A percentile compares a stretch with the other conserved stretches of the same genome.
Conservation (phyloP, 2,888 invertebrate species). For the Acanthoscelides obtectus region DNA sequence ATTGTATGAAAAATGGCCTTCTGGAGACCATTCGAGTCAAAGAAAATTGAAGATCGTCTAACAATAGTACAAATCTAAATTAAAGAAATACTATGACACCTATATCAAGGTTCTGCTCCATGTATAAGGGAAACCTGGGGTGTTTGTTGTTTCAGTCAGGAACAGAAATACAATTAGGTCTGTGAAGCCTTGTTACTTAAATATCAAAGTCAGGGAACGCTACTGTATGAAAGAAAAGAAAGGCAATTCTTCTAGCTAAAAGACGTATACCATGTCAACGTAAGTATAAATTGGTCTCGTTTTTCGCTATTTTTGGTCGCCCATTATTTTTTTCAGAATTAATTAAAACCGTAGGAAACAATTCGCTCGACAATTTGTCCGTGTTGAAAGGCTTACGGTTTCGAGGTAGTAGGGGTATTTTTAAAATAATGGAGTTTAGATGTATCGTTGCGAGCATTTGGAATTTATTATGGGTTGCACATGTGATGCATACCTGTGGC, state of each 20-base stretch:
- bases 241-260: not conserved
- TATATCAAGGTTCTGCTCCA: no score
- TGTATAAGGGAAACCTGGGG: no score
- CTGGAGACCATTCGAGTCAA: no score
- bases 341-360: slow-evolving; percentile 15
- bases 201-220: no score
- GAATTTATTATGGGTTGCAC: not conserved
- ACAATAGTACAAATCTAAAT: no score
- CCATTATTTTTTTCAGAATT: slow-evolving; percentile 18
- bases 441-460: not conserved
- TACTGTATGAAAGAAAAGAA: not conserved
- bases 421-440: slow-evolving; percentile 15
- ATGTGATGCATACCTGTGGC: not conserved
- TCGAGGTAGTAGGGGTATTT: slow-evolving; percentile 6
- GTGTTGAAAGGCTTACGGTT: slow-evolving; percentile 13
- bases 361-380: slow-evolving; percentile 14
- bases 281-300: slow-evolving; percentile 14
- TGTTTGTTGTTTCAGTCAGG: no score
- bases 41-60: no score
- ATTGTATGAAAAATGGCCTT: no score
- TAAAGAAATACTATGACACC: no score
- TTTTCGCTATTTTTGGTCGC: slow-evolving; percentile 17
- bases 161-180: no score
- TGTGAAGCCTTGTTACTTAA: no score
- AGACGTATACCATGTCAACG: slow-evolving; percentile 15